Conservation (phyloP, 2,888 invertebrate genomes). For the Parthenolecanium corni region DNA sequence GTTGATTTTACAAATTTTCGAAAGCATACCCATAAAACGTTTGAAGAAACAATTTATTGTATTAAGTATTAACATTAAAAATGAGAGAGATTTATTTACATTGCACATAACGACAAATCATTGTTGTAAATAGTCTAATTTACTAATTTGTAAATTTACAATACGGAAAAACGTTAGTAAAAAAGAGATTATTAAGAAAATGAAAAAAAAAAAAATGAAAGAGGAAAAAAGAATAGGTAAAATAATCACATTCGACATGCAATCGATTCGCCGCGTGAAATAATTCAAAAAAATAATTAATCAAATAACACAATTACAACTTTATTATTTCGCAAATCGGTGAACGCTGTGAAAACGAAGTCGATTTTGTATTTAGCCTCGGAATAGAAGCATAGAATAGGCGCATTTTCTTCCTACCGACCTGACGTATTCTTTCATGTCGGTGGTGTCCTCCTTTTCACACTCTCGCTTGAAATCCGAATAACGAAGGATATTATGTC, state of each 20-base stretch:
- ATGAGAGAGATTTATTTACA: neutral
- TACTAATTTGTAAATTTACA: no score
- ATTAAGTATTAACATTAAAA: no score
- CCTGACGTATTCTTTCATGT: slow-evolving; percentile 7
- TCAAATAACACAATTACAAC: no score
- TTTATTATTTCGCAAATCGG: no score
- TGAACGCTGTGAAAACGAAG: no score
- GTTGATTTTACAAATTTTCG: no score
- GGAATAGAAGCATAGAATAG: slow-evolving; percentile 4
- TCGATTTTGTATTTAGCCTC: neutral
- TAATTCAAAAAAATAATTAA: no score
- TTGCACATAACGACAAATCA: neutral
- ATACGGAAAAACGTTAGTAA: no score
- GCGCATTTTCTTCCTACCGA: slow-evolving; percentile 14
- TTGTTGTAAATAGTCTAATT: neutral
- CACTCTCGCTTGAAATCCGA: neutral
- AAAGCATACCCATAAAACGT: no score
- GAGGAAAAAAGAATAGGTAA: neutral
- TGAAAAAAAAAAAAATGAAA: neutral
- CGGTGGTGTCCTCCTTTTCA: neutral
- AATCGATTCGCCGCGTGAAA: no score
- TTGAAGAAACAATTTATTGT: no score
- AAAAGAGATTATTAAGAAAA: neutral
- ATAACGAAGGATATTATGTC: neutral
- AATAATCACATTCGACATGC: neutral